Conservation (phyloP, 2,113 vertebrate species). For the Okapia johnstoni region DNA sequence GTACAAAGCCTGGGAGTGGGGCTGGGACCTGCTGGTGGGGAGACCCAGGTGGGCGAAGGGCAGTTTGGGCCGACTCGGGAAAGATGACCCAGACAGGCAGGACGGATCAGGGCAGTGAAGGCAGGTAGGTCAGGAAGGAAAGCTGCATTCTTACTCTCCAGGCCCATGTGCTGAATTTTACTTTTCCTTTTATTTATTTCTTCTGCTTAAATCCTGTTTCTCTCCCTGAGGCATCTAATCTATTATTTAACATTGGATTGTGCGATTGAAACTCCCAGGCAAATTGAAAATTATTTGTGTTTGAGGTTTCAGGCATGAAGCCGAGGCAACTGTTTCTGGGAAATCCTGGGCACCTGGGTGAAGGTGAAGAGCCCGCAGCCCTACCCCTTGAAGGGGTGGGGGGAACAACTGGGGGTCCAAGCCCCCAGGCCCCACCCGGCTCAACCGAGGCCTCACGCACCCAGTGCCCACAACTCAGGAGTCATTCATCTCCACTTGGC, state of each 20-base stretch:
- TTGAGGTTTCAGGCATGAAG: slow-evolving; percentile 50
- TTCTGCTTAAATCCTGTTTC: slow-evolving; percentile 74
- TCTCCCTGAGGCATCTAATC: slow-evolving; percentile 68
- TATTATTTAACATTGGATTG: slow-evolving; percentile 76
- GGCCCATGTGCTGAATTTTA: slow-evolving; percentile 48
- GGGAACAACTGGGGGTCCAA: not conserved
- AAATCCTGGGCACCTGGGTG: slow-evolving; percentile 11
- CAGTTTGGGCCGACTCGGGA: not conserved
- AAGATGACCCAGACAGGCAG: fast-evolving
- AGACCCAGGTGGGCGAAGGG: fast-evolving
- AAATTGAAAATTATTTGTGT: slow-evolving; percentile 71
- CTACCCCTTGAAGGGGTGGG: not conserved
- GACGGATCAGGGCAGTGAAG: fast-evolving
- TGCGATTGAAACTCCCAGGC: slow-evolving; percentile 70
- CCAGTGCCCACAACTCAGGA: not conserved
- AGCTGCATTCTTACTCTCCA: not conserved
- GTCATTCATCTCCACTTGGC: slow-evolving; percentile 7
- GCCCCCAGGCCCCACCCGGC: fast-evolving
- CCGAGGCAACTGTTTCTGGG: slow-evolving; percentile 60
- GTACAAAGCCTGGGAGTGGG: not conserved
- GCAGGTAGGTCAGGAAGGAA: not conserved
- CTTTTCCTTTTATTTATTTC: slow-evolving; percentile 74
- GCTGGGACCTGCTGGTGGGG: not conserved
- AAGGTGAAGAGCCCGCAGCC: not conserved
- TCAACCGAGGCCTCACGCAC: not conserved